phyloP scores from a whole-genome alignment of 2,888 invertebrate genomes.

The Xylocampa areola region DNA sequence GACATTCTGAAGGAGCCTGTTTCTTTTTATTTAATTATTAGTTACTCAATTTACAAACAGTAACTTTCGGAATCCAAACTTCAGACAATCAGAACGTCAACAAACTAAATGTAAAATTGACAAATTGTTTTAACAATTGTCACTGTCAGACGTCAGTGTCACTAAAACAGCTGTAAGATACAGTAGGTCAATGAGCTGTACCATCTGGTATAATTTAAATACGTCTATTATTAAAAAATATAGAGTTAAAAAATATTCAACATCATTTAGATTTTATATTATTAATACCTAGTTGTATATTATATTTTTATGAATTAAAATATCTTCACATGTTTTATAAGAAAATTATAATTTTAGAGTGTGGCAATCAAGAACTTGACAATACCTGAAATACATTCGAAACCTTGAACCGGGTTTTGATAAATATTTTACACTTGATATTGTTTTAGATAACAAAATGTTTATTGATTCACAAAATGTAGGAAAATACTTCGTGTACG shows the following conservation, averaged over 20 bases:
- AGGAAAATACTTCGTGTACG: neutral
- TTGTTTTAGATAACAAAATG: slow-evolving; percentile 5
- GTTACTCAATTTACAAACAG: slow-evolving; percentile 47
- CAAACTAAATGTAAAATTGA: slow-evolving; percentile 6
- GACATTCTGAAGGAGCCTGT: slow-evolving; percentile 65
- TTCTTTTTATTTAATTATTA: slow-evolving; percentile 37
- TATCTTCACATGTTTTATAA: no score
- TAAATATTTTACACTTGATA: neutral
- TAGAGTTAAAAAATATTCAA: no score
- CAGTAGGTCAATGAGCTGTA: no score
- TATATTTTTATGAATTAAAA: no score
- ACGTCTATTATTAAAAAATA: no score
- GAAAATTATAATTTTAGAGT: neutral
- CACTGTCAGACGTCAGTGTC: no score
- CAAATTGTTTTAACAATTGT: no score
- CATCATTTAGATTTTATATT: no score
- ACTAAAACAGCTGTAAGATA: no score
- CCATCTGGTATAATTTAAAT: no score
- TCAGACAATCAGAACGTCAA: slow-evolving; percentile 6
- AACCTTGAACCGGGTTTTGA: slow-evolving; percentile 18
- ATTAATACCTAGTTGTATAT: no score
- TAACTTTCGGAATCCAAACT: neutral
- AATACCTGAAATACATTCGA: slow-evolving; percentile 44
- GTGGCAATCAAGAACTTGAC: slow-evolving; percentile 48
- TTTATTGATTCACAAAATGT: neutral